A percentile compares a stretch with the other conserved stretches of the same genome.
phyloP scores from a whole-genome alignment of 30 jellyfish, hydroid and myxozoan genomes.

The Aurelia sp. region DNA sequence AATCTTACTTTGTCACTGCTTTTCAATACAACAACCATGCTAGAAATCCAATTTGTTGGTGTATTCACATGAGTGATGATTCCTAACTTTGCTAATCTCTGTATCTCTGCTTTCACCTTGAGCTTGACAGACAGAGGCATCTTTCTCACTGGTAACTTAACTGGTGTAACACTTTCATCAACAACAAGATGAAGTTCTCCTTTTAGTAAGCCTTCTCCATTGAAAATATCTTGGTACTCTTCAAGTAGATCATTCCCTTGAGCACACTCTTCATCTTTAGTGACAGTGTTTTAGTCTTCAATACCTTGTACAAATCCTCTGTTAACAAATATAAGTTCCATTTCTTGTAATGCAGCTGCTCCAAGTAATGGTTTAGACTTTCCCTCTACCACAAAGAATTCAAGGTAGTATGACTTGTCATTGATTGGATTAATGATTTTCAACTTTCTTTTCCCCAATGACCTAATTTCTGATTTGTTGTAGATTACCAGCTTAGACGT shows the following conservation, averaged over 20 bases:
- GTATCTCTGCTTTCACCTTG: constrained; percentile 31
- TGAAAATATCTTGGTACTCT: constrained; percentile 7
- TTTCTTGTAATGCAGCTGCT: constrained; percentile 23
- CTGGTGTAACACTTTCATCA: constrained; percentile 40
- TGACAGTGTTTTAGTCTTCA: constrained; percentile 17
- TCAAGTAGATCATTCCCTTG: constrained; percentile 4
- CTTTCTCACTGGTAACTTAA: constrained; percentile 9
- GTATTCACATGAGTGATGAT: constrained; percentile 7
- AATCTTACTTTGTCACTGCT: no score
- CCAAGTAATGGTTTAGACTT: constrained; percentile 8
- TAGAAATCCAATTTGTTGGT: constrained; percentile 33
- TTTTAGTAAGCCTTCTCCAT: constrained; percentile 3
- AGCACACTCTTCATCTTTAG: constrained; percentile 7
- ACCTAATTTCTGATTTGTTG: constrained; percentile 30
- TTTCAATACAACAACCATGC: no score
- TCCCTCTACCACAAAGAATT: constrained; percentile 16
- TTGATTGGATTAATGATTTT: neutral
- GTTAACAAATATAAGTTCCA: no score
- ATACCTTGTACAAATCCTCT: constrained; percentile 20
- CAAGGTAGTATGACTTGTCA: constrained; percentile 19
- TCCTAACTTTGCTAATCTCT: constrained; percentile 7
- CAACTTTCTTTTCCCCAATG: constrained; percentile 12
- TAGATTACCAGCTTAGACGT: constrained; percentile 21
- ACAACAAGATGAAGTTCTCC: constrained; percentile 12
- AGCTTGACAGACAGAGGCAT: constrained; percentile 35